Base-by-base conservation (phyloP, 2,113 vertebrate species). In the Lucifuga dentata region DNA sequence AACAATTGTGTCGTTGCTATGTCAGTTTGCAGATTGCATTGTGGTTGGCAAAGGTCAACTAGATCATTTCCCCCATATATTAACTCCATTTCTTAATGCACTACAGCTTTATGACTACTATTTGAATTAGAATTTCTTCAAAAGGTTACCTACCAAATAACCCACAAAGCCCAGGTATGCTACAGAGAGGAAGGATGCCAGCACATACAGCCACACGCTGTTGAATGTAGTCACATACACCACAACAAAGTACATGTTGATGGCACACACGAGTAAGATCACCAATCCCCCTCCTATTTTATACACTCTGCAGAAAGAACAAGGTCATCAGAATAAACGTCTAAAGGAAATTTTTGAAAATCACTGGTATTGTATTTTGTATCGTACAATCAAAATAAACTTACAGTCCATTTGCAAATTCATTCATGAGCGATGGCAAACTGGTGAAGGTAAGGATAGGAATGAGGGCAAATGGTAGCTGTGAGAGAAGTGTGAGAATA, bases 221-320 rank as follows among this genome's bases (percentile, higher is more conserved):
- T 91, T 73, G 0, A 97, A 84, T 0, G 86, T 48, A 5, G 83
- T 80, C 65, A 97, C 95, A 0, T 96, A 97, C 2, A 90, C 64
- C 49, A 95, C 84, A 3, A 97, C 95, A 1, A 97, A 96, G 86
- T 96, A 97, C 84, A 95, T 92, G 91, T 97, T 97, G 78, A 97
- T 97, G 86, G 53, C 21, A 0, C 94, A 96, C 63, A 97, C 75
- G 0, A 94, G 33, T 8, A 96, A 57, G 69, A 96, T 92, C 11
- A 96, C 58, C 1, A 92, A 4, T 0, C 95, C 94, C 0, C 96
- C 96, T 0, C 86, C 88, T 0, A 96, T 75, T 87, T 86, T 93
- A 92, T 88, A 95, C 67, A 86, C 88, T 38, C 96, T 97, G 87
- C 38, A 62, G 17, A 80, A 60, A 24, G 50, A 62, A 11, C 26